Evolutionary conservation across 2,113 vertebrate species (phyloP).

Genomic region (Epinephelus fuscoguttatus): DNA sequence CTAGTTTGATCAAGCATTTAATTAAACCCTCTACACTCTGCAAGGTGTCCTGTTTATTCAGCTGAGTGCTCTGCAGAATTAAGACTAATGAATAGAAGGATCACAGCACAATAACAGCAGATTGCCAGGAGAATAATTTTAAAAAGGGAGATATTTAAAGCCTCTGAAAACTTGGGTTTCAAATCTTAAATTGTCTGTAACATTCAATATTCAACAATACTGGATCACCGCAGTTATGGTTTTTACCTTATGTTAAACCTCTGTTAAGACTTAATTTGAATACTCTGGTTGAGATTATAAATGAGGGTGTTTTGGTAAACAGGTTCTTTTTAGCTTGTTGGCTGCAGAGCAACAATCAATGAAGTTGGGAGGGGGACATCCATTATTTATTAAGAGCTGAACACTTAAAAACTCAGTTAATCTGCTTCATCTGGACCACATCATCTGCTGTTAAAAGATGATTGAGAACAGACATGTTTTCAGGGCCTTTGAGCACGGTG

Average conservation of each 20-base stretch:
- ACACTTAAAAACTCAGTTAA: background rate
- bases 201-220: background rate
- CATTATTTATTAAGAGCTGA: slow-evolving; percentile 46
- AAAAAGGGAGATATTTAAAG: background rate
- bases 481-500: background rate
- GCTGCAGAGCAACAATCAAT: slow-evolving; percentile 3
- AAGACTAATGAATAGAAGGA: background rate
- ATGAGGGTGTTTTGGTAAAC: background rate
- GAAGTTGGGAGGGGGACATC: background rate
- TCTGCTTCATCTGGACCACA: slow-evolving; percentile 6
- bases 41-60: background rate
- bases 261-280: background rate
- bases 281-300: background rate
- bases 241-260: background rate
- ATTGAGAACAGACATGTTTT: slow-evolving; percentile 3
- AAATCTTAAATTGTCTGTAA: slow-evolving; percentile 1
- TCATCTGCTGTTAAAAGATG: background rate
- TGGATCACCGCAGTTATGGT: slow-evolving; percentile 1
- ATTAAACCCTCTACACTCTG: background rate
- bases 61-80: slow-evolving; percentile 2
- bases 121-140: background rate
- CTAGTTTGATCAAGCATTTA: slow-evolving; percentile 8
- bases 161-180: background rate
- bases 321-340: slow-evolving; percentile 18
- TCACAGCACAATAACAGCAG: background rate